Evolutionary conservation across 2,113 vertebrate species (phyloP).

Genomic region (Poeciliopsis prolifica): DNA sequence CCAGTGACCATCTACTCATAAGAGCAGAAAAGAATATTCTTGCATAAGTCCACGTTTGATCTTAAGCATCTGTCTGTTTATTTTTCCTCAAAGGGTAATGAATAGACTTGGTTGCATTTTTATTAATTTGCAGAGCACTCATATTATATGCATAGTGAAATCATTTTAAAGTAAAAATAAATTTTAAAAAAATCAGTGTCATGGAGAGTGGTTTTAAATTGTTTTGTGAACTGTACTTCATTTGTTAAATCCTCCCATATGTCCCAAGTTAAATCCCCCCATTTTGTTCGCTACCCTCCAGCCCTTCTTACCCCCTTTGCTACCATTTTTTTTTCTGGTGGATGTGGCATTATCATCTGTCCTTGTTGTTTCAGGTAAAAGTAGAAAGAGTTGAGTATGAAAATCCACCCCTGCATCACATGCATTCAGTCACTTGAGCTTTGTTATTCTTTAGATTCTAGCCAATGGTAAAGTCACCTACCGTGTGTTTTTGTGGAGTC

Average conservation of each 20-base stretch:
- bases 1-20: constrained; percentile 26
- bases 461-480: background rate
- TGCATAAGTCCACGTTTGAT: constrained; percentile 22
- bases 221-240: constrained; percentile 1
- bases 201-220: constrained; percentile 7
- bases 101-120: constrained; percentile 14
- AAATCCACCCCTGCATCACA: background rate
- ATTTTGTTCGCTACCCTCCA: background rate
- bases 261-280: too few relatives aligned
- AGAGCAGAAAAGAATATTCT: constrained; percentile 3
- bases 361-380: background rate
- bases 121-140: constrained; percentile 2
- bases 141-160: background rate
- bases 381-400: background rate
- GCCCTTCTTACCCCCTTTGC: too few relatives aligned
- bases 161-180: background rate
- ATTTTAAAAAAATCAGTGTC: background rate
- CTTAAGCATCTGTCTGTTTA: constrained; percentile 19
- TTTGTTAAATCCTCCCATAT: too few relatives aligned
- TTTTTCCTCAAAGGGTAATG: constrained; percentile 1
- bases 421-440: background rate
- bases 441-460: background rate
- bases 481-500: too few relatives aligned
- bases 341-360: background rate
- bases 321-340: background rate